These are phyloP conservation scores for Galeruca laticollis DNA, from an alignment of 2,888 invertebrate genomes.

Conservation along the genomic window DNA sequence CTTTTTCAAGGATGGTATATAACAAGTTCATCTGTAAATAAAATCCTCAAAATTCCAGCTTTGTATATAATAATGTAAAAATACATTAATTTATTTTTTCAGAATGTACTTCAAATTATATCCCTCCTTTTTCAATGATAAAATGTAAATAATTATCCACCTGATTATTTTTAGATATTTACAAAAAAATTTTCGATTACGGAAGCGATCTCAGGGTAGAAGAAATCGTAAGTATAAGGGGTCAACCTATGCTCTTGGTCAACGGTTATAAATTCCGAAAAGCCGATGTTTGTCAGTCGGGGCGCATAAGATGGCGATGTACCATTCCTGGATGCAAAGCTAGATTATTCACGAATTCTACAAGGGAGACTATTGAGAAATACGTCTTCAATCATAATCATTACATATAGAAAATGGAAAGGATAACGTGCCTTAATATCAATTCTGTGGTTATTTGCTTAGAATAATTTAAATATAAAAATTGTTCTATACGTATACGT, in stretches of 20 bases:
- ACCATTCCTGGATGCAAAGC: neutral
- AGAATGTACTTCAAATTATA: no score
- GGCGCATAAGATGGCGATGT: constrained; percentile 18
- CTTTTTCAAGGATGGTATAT: no score
- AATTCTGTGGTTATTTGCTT: no score
- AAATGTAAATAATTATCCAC: constrained; percentile 5
- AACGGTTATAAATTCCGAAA: constrained; percentile 21
- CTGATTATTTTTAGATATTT: constrained; percentile 10
- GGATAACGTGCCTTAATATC: no score
- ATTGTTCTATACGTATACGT: no score
- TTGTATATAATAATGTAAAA: neutral
- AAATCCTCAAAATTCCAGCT: neutral
- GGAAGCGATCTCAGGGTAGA: neutral
- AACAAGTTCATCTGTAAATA: no score
- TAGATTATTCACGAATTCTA: neutral
- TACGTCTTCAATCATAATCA: constrained; percentile 16
- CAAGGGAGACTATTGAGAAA: constrained; percentile 1
- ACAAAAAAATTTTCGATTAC: constrained; percentile 8
- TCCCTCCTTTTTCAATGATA: neutral
- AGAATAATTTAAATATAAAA: no score
- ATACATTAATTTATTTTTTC: neutral
- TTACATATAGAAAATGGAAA: neutral
- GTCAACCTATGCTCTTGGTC: neutral
- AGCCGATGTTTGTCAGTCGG: neutral
- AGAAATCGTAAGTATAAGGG: constrained; percentile 11